phyloP scores from a whole-genome alignment of 2,797 vertebrate species.

The Pseudopleuronectes americanus region DNA sequence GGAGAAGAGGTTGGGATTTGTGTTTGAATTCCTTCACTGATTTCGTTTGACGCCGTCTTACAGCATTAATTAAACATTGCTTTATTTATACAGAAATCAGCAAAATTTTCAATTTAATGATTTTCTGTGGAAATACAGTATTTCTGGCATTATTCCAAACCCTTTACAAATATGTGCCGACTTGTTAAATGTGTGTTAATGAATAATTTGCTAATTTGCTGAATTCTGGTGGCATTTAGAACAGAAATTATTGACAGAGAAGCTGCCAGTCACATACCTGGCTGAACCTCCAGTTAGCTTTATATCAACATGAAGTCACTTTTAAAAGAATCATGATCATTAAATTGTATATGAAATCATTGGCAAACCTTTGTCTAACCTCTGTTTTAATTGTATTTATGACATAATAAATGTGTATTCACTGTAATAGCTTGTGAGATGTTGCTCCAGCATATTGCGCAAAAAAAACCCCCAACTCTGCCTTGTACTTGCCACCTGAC shows the following conservation, averaged over 20 bases:
- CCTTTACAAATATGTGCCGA: too few species aligned
- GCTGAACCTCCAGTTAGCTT: conserved; percentile 5
- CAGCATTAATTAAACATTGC: too few species aligned
- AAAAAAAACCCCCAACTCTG: conserved; percentile 46
- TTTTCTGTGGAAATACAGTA: too few species aligned
- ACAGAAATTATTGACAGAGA: neutral
- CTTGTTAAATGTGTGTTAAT: neutral
- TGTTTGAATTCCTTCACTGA: too few species aligned
- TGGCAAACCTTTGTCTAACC: neutral
- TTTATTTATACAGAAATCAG: neutral
- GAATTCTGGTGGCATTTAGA: neutral
- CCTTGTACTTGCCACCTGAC: conserved; percentile 70
- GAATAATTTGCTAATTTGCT: neutral
- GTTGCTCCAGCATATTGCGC: conserved; percentile 50
- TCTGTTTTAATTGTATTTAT: conserved; percentile 26
- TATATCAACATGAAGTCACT: neutral
- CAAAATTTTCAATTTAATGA: too few species aligned
- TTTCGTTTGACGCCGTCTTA: too few species aligned
- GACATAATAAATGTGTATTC: conserved; percentile 41
- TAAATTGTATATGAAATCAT: conserved; percentile 33
- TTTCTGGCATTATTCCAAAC: too few species aligned
- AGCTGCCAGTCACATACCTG: neutral
- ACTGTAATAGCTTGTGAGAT: conserved; percentile 47
- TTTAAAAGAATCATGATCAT: neutral
- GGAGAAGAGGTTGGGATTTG: neutral